Conservation (phyloP, 2,113 vertebrate species). For the Sigmodon hispidus region DNA sequence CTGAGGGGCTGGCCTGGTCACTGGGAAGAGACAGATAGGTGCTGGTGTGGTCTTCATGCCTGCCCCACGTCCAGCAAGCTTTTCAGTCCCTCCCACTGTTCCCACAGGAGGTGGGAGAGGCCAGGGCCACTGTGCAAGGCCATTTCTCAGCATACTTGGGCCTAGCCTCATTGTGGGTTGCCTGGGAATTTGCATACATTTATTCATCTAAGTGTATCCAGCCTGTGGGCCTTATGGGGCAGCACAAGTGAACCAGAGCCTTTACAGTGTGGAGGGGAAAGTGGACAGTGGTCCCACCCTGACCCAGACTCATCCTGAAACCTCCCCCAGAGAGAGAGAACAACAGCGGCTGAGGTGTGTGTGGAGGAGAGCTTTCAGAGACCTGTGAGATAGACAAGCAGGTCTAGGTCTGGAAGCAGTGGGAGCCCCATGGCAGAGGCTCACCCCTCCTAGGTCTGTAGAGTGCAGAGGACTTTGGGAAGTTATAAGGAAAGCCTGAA, state of each 20-base stretch:
- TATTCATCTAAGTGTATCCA: neutral
- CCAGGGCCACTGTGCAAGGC: neutral
- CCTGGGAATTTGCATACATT: no score
- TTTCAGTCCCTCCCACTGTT: neutral
- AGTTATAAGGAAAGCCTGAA: neutral
- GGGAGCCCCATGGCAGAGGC: neutral
- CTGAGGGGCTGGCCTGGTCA: neutral
- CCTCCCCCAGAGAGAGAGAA: neutral
- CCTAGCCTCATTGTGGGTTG: neutral
- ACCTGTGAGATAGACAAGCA: neutral
- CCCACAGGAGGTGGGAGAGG: neutral
- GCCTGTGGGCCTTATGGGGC: neutral
- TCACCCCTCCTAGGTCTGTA: no score
- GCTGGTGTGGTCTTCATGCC: neutral
- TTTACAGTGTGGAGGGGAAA: no score
- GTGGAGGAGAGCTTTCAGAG: neutral
- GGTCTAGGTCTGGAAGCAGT: neutral
- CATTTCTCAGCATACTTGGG: neutral
- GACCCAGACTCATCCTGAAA: neutral
- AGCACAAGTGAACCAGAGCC: neutral
- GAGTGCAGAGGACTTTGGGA: neutral
- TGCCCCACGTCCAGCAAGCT: neutral
- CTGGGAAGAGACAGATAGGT: neutral
- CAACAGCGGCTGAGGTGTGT: neutral
- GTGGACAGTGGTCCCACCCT: neutral